phyloP scores from a whole-genome alignment of 2,113 vertebrate genomes.

The Stigmatopora argus region DNA sequence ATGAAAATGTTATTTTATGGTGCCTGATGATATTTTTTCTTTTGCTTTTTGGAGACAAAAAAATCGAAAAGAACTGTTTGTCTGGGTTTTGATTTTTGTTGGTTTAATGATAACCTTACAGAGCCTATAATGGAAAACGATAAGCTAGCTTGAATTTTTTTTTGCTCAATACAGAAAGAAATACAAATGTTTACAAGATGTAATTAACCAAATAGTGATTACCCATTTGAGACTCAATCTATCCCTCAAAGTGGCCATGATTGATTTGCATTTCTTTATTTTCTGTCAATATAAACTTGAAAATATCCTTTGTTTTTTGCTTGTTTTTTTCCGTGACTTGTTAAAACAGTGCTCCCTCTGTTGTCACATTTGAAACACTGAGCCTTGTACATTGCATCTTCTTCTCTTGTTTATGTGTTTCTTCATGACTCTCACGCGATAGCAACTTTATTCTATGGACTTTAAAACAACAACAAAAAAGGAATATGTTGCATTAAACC shows the following conservation, averaged over 20 bases:
- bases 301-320: conserved; percentile 39
- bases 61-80: conserved; percentile 57
- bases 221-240: conserved; percentile 56
- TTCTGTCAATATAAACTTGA: conserved; percentile 69
- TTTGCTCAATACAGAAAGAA: conserved; percentile 66
- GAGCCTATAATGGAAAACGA: conserved; percentile 70
- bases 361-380: conserved; percentile 34
- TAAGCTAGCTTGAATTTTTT: conserved; percentile 69
- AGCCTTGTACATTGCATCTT: conserved; percentile 34
- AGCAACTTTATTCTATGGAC: neutral
- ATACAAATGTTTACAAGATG: conserved; percentile 73
- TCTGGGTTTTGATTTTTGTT: conserved; percentile 42
- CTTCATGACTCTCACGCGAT: conserved; percentile 1
- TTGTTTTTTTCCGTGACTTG: conserved; percentile 27
- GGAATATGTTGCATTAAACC: conserved; percentile 8
- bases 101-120: conserved; percentile 62
- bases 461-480: neutral
- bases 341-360: conserved; percentile 66
- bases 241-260: conserved; percentile 52
- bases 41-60: conserved; percentile 43
- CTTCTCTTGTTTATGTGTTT: conserved; percentile 29
- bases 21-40: conserved; percentile 50
- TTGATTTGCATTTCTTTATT: conserved; percentile 57
- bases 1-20: conserved; percentile 57
- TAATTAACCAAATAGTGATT: conserved; percentile 74